Evolutionary conservation across 2,797 vertebrate species (phyloP).

Genomic region (Enteromius anoplus): DNA sequence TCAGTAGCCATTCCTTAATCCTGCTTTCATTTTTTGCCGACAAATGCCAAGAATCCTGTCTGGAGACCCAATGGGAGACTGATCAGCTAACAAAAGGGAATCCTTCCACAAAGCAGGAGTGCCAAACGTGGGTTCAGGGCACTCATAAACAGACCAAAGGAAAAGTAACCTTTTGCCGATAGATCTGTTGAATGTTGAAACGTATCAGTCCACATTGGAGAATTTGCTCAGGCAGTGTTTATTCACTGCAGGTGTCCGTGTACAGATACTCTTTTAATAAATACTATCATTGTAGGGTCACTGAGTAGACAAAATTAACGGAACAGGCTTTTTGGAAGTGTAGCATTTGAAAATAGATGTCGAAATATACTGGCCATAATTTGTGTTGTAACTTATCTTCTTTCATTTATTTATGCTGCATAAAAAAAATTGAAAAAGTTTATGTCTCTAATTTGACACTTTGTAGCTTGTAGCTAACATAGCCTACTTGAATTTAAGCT

Average conservation of each 20-base stretch:
- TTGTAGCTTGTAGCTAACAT: not conserved
- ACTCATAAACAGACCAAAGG: slow-evolving; percentile 66
- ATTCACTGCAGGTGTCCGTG: slow-evolving; percentile 25
- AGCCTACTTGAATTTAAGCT: not conserved
- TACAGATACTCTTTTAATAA: not conserved
- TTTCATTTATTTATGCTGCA: not conserved
- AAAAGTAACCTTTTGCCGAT: slow-evolving; percentile 42
- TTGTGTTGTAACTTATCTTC: not conserved
- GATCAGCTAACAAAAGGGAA: slow-evolving; percentile 93
- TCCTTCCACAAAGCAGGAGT: slow-evolving; percentile 85
- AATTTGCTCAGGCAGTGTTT: not conserved
- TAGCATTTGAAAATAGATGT: not conserved
- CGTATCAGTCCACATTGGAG: not conserved
- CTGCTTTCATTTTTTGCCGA: slow-evolving; percentile 92
- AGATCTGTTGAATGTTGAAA: slow-evolving; percentile 25
- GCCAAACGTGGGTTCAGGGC: slow-evolving; percentile 74
- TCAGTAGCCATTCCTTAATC: slow-evolving; percentile 91
- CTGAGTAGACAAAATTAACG: not conserved
- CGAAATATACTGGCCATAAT: not conserved
- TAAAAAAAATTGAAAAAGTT: not conserved
- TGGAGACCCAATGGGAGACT: slow-evolving; percentile 89
- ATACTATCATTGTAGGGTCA: not conserved
- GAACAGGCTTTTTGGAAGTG: not conserved
- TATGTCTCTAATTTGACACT: not conserved
- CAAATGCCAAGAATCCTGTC: slow-evolving; percentile 94